Evolutionary conservation across 2,113 vertebrate species (phyloP).

Genomic region (Tauraco erythrolophus): DNA sequence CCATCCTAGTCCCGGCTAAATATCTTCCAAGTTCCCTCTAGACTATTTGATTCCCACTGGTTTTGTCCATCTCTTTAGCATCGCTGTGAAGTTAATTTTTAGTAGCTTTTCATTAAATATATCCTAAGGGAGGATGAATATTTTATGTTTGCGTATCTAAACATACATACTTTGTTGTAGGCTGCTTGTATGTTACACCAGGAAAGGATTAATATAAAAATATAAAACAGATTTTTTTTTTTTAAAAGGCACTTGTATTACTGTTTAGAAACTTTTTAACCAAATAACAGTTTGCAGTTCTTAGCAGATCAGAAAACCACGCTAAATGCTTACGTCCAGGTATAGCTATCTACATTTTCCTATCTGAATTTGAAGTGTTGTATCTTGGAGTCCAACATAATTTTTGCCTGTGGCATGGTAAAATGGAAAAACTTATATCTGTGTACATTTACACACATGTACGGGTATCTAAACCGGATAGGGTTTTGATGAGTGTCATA

Average conservation of each 20-base stretch:
- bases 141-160: not conserved
- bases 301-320: accelerated
- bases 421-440: not conserved
- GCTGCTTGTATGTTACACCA: not conserved
- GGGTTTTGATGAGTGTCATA: not conserved
- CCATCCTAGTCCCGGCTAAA: not conserved
- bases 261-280: not conserved
- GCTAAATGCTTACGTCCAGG: accelerated
- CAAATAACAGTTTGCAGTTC: not conserved
- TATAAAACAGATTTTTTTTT: not conserved
- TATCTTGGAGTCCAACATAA: not conserved
- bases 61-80: not conserved
- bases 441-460: not conserved
- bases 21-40: not conserved
- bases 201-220: not conserved
- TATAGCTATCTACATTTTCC: not conserved
- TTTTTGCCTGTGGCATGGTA: not conserved
- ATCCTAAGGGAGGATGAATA: not conserved
- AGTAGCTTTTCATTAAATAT: not conserved
- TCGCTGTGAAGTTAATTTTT: not conserved
- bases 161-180: not conserved
- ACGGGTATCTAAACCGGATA: not conserved
- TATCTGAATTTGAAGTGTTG: not conserved
- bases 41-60: not conserved
- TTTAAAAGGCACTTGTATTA: not conserved